phyloP scores from a whole-genome alignment of 53 echinoderm and acorn worm species.

The Stichopus horrens region DNA sequence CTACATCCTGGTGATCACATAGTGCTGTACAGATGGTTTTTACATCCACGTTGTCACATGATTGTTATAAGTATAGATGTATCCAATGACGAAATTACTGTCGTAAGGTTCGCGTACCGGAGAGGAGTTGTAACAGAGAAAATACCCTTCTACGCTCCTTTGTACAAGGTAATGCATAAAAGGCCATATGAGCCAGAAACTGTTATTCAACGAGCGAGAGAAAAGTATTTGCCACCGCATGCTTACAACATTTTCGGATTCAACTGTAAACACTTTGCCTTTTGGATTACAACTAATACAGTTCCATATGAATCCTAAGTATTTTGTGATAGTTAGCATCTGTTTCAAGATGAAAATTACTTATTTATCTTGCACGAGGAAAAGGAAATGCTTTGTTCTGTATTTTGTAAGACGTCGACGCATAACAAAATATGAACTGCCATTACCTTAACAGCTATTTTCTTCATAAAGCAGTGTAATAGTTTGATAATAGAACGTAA shows the following conservation, averaged over 20 bases:
- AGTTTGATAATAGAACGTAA: no score
- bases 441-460: no score
- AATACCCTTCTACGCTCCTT: conserved; percentile 9
- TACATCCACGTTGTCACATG: conserved; percentile 60
- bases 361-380: no score
- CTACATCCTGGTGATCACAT: conserved; percentile 39
- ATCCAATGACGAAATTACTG: conserved; percentile 16
- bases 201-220: not conserved
- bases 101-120: conserved; percentile 46
- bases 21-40: conserved; percentile 27
- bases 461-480: no score
- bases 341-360: no score
- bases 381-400: no score
- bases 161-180: not conserved
- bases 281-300: not conserved
- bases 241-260: not conserved
- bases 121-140: conserved; percentile 51
- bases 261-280: not conserved
- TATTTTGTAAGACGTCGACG: no score
- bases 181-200: not conserved
- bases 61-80: conserved; percentile 24
- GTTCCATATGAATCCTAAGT: not conserved
- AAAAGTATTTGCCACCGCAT: not conserved
- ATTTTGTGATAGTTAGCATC: no score
- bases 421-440: no score